Evolutionary conservation across 2,888 invertebrate species (phyloP), one percentile per base, ranked within the genome.

Genomic region (Celastrina argiolus): DNA sequence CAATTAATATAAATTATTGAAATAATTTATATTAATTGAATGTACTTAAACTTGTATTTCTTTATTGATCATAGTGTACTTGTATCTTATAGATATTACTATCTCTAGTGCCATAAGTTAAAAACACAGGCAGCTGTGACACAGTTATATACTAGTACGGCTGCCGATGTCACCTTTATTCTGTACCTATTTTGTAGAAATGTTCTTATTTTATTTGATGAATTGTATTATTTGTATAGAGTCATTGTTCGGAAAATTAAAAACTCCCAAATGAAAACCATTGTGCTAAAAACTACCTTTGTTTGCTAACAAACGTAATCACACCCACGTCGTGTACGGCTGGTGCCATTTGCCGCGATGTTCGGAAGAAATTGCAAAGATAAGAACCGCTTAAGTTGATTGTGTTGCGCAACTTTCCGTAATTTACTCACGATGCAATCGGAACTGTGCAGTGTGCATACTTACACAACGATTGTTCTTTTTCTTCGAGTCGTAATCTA

Each of bases 361-460:
- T 51, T 51, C 26, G 51, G 51, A 51, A 51, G 51, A 51, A 51
- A 51, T 51, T 51, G 51, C 51, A 51, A 18, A 51, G 51, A 51
- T 51, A 51, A 51, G 22, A 51, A 51, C 51, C 51, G 51, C 51
- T 51, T 51, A 31, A 28, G 59, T 59, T 59, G 59, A 59, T 31
- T 59, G 34, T 59, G 18, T 12, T 59, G 59, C 31, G 16, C 31
- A 59, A 59, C 34, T 59, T 59, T 59, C 59, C 18, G 18, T 18
- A 31, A 34, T 59, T 59, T 59, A 34, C 31, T 59, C 34, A 14
- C 51, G 51, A 51, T 51, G 51, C 51, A 51, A 51, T 51, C 51
- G 14, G 51, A 51, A 51, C 51, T 51, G 14, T 51, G 5, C 51
- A 22, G 14, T 51, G 5, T 28, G 51, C 26, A 51, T 51, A 51